These are phyloP conservation scores for Gallinago stenura DNA, from an alignment of 2,797 vertebrate genomes.

Conservation along the genomic window DNA sequence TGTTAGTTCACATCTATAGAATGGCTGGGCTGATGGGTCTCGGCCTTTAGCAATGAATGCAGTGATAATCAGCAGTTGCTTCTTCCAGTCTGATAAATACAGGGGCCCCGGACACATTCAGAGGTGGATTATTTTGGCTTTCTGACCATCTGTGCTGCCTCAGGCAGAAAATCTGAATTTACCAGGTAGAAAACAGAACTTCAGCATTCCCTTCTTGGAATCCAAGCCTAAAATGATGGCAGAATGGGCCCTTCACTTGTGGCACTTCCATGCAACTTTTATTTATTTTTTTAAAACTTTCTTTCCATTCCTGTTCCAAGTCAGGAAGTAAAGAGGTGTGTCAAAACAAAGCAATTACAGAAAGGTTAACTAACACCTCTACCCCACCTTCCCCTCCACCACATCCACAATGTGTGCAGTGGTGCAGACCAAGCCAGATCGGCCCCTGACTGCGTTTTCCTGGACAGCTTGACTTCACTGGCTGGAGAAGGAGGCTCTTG, in stretches of 20 bases:
- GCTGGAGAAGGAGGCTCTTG: background rate
- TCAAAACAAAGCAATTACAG: slow-evolving; percentile 26
- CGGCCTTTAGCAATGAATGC: background rate
- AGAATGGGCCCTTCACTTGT: background rate
- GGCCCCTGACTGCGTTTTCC: background rate
- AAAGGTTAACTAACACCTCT: background rate
- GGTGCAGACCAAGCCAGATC: background rate
- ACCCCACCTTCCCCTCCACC: background rate
- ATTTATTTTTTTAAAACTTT: background rate
- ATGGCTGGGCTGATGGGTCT: background rate
- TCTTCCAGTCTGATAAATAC: background rate
- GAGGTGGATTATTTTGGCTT: background rate
- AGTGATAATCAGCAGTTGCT: background rate
- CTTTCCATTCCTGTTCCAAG: slow-evolving; percentile 5
- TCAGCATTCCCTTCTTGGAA: background rate
- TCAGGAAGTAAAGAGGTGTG: background rate
- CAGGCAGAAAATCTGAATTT: background rate
- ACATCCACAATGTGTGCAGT: background rate
- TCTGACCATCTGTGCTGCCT: background rate
- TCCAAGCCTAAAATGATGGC: background rate
- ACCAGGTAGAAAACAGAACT: background rate
- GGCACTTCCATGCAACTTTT: background rate
- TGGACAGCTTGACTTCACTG: background rate
- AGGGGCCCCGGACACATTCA: background rate
- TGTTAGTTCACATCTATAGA: background rate